phyloP scores from a whole-genome alignment of 2,888 invertebrate species.

The Aquatica leii region DNA sequence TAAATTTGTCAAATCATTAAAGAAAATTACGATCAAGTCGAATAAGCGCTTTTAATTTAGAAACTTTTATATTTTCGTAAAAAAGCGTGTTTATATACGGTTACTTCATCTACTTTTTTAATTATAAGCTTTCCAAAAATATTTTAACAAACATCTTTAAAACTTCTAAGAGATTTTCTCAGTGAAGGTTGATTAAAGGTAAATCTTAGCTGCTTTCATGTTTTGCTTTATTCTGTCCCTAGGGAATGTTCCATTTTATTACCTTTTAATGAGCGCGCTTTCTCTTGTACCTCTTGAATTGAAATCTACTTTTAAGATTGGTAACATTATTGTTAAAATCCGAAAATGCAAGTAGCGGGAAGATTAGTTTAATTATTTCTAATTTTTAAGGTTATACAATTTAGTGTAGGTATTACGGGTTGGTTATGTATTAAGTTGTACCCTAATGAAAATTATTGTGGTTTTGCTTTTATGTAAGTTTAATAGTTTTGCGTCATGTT shows the following conservation, averaged over 20 bases:
- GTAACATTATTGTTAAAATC: too few species aligned
- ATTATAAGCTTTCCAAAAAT: slow-evolving; percentile 17
- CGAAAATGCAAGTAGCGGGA: too few species aligned
- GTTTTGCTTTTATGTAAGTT: too few species aligned
- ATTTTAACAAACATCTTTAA: slow-evolving; percentile 27
- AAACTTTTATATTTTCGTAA: background rate
- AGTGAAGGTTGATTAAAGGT: slow-evolving; percentile 38
- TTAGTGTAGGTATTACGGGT: too few species aligned
- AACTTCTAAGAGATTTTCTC: slow-evolving; percentile 22
- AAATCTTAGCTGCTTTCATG: slow-evolving; percentile 40
- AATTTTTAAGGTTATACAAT: too few species aligned
- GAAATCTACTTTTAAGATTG: too few species aligned
- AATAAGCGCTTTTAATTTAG: background rate
- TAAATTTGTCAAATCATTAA: background rate
- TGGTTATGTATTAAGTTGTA: too few species aligned
- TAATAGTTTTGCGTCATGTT: too few species aligned
- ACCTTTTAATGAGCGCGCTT: slow-evolving; percentile 39
- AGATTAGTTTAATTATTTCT: too few species aligned
- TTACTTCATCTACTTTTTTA: slow-evolving; percentile 17
- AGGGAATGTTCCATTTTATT: slow-evolving; percentile 39
- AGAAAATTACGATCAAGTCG: background rate
- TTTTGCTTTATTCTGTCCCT: slow-evolving; percentile 37
- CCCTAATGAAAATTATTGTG: too few species aligned
- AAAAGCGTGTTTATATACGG: slow-evolving; percentile 6
- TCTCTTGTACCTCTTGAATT: slow-evolving; percentile 3